Evolutionary conservation across 2,113 vertebrate genomes (phyloP).

Genomic region (Rhynchomys soricoides): DNA sequence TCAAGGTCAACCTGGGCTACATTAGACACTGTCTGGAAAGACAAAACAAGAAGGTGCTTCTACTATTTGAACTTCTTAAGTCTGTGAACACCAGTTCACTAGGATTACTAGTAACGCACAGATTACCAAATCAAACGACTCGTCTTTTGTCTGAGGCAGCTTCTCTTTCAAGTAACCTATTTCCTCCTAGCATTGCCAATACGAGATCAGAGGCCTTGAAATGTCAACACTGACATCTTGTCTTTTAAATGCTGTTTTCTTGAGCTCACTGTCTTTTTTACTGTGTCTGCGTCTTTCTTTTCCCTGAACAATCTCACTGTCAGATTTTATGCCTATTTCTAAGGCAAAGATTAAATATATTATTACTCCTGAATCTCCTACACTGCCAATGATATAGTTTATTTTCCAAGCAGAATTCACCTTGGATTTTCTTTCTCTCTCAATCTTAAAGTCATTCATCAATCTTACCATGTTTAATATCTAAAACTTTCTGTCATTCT

Average conservation of each 20-base stretch:
- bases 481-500: not conserved
- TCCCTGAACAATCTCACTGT: not conserved
- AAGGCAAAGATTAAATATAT: not conserved
- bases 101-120: not conserved
- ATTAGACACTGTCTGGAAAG: not conserved
- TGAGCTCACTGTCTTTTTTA: slow-evolving; percentile 28
- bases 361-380: not conserved
- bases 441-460: not conserved
- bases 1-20: not conserved
- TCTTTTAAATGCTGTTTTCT: slow-evolving; percentile 37
- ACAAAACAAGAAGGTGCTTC: not conserved
- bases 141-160: not conserved
- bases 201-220: not conserved
- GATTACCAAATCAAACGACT: slow-evolving; percentile 34
- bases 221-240: not conserved
- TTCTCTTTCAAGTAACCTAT: not conserved
- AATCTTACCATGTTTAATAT: not conserved
- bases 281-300: not conserved
- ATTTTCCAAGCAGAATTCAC: slow-evolving; percentile 14
- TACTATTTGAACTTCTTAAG: not conserved
- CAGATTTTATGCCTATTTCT: not conserved
- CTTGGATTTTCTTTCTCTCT: slow-evolving; percentile 15
- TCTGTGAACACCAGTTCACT: not conserved
- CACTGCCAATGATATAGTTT: not conserved
- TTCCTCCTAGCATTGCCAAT: slow-evolving; percentile 15